Conservation (phyloP, 64 coral and sea anemone species). For the Catalaphyllia jardinei region DNA sequence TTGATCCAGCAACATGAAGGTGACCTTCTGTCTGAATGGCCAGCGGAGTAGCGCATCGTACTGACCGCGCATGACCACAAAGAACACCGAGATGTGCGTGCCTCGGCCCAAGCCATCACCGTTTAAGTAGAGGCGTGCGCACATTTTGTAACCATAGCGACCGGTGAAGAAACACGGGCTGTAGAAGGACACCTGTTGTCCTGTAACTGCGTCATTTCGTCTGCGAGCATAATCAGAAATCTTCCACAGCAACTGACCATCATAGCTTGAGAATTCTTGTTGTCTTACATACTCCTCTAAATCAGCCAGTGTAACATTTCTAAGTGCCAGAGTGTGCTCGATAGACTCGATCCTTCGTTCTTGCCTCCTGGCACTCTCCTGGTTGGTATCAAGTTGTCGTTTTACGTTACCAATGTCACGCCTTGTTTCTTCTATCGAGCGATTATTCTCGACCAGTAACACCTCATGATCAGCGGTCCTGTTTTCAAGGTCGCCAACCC, state of each 20-base stretch:
- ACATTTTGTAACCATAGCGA: conserved; percentile 64
- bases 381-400: neutral
- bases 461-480: conserved; percentile 1
- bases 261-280: conserved; percentile 3
- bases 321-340: conserved; percentile 32
- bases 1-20: conserved; percentile 58
- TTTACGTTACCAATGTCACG: conserved; percentile 4
- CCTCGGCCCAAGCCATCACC: conserved; percentile 45
- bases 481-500: conserved; percentile 13
- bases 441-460: conserved; percentile 4
- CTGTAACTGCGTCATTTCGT: conserved; percentile 29
- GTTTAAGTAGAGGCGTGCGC: conserved; percentile 48
- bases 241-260: conserved; percentile 42
- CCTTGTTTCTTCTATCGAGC: neutral
- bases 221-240: conserved; percentile 37
- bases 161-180: conserved; percentile 47
- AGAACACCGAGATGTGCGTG: conserved; percentile 36
- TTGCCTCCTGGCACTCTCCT: neutral
- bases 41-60: conserved; percentile 37
- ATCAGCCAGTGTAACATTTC: conserved; percentile 47
- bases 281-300: conserved; percentile 35
- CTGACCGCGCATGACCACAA: conserved; percentile 55
- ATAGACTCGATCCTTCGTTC: conserved; percentile 16
- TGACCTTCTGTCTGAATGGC: conserved; percentile 64
- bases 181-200: conserved; percentile 42